Conservation (phyloP, 2,797 vertebrate species). For the Sylvia borin region DNA sequence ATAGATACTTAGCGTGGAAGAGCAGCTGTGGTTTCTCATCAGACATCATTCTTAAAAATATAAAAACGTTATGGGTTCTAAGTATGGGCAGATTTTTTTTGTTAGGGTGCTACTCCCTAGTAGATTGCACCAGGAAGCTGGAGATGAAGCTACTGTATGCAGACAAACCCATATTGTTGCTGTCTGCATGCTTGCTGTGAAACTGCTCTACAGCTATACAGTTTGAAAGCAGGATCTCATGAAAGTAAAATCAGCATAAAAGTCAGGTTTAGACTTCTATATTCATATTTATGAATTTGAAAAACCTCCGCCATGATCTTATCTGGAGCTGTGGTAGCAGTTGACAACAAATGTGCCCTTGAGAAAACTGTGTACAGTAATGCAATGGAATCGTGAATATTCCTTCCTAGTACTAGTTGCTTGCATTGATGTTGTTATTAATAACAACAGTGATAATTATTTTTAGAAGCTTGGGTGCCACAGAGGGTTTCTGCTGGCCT, state of each 20-base stretch:
- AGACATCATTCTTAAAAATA: constrained; percentile 5
- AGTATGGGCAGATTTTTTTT: neutral
- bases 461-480: constrained; percentile 20
- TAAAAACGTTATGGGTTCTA: neutral
- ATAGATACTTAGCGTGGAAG: neutral
- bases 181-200: constrained; percentile 63
- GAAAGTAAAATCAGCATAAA: constrained; percentile 72
- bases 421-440: constrained; percentile 16
- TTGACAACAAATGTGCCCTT: constrained; percentile 69
- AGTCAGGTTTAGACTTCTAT: constrained; percentile 64
- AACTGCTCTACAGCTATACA: constrained; percentile 59
- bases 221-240: constrained; percentile 72
- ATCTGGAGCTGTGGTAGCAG: constrained; percentile 51
- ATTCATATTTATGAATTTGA: constrained; percentile 74
- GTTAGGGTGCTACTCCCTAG: neutral
- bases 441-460: constrained; percentile 13
- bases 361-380: constrained; percentile 39
- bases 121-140: neutral
- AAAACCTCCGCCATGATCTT: constrained; percentile 69
- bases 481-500: constrained; percentile 79
- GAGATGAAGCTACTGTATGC: constrained; percentile 65
- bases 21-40: neutral
- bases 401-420: neutral
- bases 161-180: constrained; percentile 61
- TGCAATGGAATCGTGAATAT: neutral